phyloP scores from a whole-genome alignment of 1,140 invertebrate genomes.

The Heliconius nattereri region DNA sequence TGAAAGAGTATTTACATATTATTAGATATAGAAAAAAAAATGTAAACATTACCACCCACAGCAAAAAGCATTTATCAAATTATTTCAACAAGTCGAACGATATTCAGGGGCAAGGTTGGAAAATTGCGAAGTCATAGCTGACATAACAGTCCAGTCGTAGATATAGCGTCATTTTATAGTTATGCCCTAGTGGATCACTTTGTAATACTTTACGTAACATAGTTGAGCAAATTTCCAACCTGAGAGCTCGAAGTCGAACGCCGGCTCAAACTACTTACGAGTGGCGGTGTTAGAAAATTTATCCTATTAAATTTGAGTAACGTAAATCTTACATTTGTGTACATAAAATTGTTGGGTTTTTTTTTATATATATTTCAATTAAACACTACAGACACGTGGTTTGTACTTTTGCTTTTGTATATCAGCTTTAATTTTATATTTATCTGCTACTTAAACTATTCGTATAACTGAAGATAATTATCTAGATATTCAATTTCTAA shows the following conservation, averaged over 20 bases:
- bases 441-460: too few relatives aligned
- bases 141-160: conserved; percentile 25
- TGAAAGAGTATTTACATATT: too few relatives aligned
- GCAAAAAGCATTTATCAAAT: background rate
- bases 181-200: conserved; percentile 37
- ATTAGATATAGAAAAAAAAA: too few relatives aligned
- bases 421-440: too few relatives aligned
- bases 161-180: conserved; percentile 18
- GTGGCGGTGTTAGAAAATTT: conserved; percentile 15
- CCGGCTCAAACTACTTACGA: conserved; percentile 19
- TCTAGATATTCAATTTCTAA: too few relatives aligned
- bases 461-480: too few relatives aligned
- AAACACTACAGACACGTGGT: too few relatives aligned
- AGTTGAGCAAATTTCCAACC: conserved; percentile 40
- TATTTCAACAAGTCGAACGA: background rate
- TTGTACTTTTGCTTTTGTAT: too few relatives aligned
- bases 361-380: too few relatives aligned
- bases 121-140: conserved; percentile 23
- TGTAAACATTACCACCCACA: background rate
- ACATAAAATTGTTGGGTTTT: background rate
- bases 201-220: conserved; percentile 45
- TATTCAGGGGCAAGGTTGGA: conserved; percentile 33
- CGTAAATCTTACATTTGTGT: background rate
- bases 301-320: conserved; percentile 20
- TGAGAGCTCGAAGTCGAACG: conserved; percentile 19